Evolutionary conservation across 2,888 invertebrate species (phyloP), one percentile per base, ranked within the genome.

Genomic region (Saturnia japonica): DNA sequence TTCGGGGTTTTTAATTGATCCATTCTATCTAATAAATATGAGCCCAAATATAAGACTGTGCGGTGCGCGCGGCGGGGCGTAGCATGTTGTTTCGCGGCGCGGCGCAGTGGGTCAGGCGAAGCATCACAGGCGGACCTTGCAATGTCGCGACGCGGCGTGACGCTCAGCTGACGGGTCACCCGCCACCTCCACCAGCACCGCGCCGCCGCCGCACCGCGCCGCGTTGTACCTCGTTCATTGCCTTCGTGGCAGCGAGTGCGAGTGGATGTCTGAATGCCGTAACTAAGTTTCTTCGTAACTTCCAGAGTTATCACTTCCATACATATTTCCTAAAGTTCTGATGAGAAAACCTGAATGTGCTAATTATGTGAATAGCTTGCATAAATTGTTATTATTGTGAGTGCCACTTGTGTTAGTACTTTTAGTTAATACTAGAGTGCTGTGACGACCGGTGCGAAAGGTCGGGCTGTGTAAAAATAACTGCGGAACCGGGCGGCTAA

Each of bases 221-320:
- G 86, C 88, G 89, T 92, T 94, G 91, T 93, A 91, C 94, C 94
- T 94, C 95, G 95, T 95, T 95, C 95, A 95, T 95, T 95, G 95
- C 94, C 95, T 95, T 93, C 95, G 95, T 94, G 95, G 95, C 95
- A 88, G 91, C 92, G 92, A 92, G 86, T 85, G 91, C 83, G 92
- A 89, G 88, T 88, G 87, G 87, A 85, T 88, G 91, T 80, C 78
- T 79, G 86, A 84, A 90, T 88, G 91, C 83, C 74, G 80, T 75
- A 77, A 75, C 78, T 76, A 76, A 74, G 72, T 77, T 76, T 77
- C 75, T 76, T 78, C 78, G 74, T 77, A 76, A 76, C 78, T 80
- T 81, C 73, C n/a, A n/a, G 72, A 78, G 74, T 67, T 69, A 72
- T 76, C 74, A 68, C 72, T 72, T 74, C 72, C 71, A 74, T 74